Base-by-base conservation (phyloP, 2,113 vertebrate genomes). In the Petroica traversi region DNA sequence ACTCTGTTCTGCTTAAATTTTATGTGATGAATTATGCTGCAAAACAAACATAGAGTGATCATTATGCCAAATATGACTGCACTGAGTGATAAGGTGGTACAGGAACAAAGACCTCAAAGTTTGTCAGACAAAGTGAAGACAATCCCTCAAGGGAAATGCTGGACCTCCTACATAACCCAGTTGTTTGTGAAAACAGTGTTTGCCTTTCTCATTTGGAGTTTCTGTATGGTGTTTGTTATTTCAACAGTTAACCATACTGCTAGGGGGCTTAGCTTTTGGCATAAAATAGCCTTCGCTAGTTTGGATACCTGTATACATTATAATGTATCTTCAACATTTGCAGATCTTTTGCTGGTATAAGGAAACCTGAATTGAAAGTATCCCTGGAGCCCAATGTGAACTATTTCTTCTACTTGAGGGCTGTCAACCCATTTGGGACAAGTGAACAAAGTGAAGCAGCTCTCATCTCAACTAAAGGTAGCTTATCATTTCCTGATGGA, bases 361-460 rank as follows among this genome's bases (percentile, higher is more conserved):
- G 94, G 97, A 97, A 92, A 85, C 97, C 97, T 61, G 99, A 99
- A 94, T 97, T 99, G 94, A 98, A 97, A 92, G 98, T 99, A 87
- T 96, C 98, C 59, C 98, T 99, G 93, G 99, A 99, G 85, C 98
- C 99, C 80, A 98, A 98, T 79, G 98, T 99, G 89, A 99, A 99
- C 94, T 99, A 99, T 94, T 98, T 99, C 95, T 99, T 99, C 97
- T 99, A 99, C 49, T 98, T 99, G 97, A 99, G 98, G 98, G 99
- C 99, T 94, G 98, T 98, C 72, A 99, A 99, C 55, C 51, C 97
- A 6, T 99, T 98, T 57, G 99, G 99, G 82, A 97, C 97, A 94
- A 99, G 99, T 33, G 99, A 99, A 48, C 99, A 99, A 96, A 99
- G 99, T 29, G 99, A 99, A 97, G 99, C 99, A 34, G 98, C 98